These are phyloP conservation scores for Polyommatus icarus DNA, from an alignment of 2,888 invertebrate species.

Conservation along the genomic window DNA sequence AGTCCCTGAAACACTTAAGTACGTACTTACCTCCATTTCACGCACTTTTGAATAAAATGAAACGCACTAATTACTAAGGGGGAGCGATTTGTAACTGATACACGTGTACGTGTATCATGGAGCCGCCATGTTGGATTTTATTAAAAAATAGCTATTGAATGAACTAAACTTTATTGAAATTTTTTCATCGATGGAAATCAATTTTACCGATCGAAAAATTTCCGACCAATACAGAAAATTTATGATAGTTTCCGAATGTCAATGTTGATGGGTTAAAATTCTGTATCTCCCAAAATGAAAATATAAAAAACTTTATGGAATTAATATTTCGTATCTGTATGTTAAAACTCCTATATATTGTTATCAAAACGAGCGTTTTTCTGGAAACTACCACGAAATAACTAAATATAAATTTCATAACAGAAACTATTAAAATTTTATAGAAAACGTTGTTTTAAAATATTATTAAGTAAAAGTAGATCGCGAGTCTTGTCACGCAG, in stretches of 20 bases:
- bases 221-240: background rate
- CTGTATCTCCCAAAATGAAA: background rate
- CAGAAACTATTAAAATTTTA: background rate
- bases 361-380: background rate
- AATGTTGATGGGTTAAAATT: background rate
- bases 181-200: background rate
- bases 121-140: background rate
- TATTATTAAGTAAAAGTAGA: constrained; percentile 18
- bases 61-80: constrained; percentile 10
- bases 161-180: background rate
- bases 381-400: background rate
- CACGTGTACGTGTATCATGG: background rate
- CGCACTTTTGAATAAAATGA: constrained; percentile 12
- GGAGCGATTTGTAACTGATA: background rate
- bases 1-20: constrained; percentile 11
- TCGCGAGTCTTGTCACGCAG: constrained; percentile 30
- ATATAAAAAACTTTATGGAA: background rate
- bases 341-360: background rate
- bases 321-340: background rate
- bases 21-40: constrained; percentile 4
- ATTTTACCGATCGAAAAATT: background rate
- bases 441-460: background rate
- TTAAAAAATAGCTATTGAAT: background rate
- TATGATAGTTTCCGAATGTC: background rate
- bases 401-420: background rate